phyloP scores from a whole-genome alignment of 2,888 invertebrate genomes.

The Coelopa pilipes region DNA sequence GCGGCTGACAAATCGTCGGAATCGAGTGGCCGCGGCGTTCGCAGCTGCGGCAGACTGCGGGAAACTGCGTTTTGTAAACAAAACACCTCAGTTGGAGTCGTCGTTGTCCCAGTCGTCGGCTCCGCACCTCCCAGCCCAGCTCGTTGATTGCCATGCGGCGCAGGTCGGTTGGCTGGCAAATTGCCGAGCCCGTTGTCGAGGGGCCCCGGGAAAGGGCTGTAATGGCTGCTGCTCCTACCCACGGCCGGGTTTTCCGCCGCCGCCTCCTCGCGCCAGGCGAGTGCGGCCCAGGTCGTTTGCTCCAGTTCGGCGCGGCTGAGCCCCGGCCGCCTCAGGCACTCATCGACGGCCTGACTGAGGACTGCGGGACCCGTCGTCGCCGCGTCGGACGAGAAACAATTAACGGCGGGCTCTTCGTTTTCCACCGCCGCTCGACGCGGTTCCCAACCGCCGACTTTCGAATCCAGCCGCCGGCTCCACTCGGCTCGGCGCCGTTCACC shows the following conservation, averaged over 20 bases:
- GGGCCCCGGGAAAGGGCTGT: background rate
- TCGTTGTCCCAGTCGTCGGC: too few relatives aligned
- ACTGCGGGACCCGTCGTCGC: too few relatives aligned
- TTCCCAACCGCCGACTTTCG: slow-evolving; percentile 16
- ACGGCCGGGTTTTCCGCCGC: background rate
- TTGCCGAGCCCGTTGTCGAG: slow-evolving; percentile 12
- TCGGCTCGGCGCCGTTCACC: slow-evolving; percentile 16
- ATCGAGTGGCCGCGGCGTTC: background rate
- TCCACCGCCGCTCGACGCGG: background rate
- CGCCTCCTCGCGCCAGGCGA: background rate
- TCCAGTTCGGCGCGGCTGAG: too few relatives aligned
- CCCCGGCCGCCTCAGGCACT: too few relatives aligned
- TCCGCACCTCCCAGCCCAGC: slow-evolving; percentile 10
- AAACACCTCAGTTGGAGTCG: too few relatives aligned
- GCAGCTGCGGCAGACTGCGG: too few relatives aligned
- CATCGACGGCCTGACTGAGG: too few relatives aligned
- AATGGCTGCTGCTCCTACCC: background rate
- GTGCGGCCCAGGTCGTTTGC: too few relatives aligned
- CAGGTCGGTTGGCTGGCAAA: slow-evolving; percentile 6
- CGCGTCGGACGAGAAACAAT: background rate
- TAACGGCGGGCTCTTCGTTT: slow-evolving; percentile 8
- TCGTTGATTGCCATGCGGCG: slow-evolving; percentile 16
- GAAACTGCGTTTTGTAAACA: too few relatives aligned
- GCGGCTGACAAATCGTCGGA: slow-evolving; percentile 18
- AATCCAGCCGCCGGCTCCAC: background rate